Evolutionary conservation across 37 sponge, comb jelly and placozoan genomes (phyloP).

Genomic region (Haliclona indistincta): DNA sequence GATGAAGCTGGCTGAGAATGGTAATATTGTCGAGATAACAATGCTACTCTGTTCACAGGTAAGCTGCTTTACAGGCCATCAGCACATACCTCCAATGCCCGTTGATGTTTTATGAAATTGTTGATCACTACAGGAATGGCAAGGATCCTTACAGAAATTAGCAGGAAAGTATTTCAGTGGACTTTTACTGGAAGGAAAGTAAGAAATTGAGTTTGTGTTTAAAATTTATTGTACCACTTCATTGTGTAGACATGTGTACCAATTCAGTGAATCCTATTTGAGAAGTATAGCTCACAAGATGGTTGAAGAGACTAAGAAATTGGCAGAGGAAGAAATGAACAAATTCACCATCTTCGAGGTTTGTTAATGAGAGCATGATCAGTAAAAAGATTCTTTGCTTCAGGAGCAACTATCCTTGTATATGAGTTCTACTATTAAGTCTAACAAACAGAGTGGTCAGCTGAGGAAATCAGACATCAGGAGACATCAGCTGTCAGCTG

Average conservation of each 20-base stretch:
- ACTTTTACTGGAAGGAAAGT: conserved; percentile 72
- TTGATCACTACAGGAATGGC: conserved; percentile 52
- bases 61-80: not conserved
- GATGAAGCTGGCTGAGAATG: conserved; percentile 27
- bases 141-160: conserved; percentile 34
- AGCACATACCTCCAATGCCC: not conserved
- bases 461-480: conserved; percentile 51
- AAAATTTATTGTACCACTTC: not conserved
- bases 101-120: not conserved
- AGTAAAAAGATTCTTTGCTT: too few species aligned
- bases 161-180: conserved; percentile 59
- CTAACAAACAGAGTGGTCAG: not conserved
- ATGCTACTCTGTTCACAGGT: conserved; percentile 93
- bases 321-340: conserved; percentile 52
- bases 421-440: conserved; percentile 22
- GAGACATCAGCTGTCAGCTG: conserved; percentile 45
- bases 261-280: conserved; percentile 43
- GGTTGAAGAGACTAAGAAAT: conserved; percentile 11
- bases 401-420: conserved; percentile 62
- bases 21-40: conserved; percentile 67
- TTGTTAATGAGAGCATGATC: too few species aligned
- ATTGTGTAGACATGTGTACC: conserved; percentile 11
- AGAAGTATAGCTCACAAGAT: too few species aligned
- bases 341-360: not conserved
- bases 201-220: not conserved